phyloP scores from a whole-genome alignment of 2,797 vertebrate species.

The Cercopithecus mitis region DNA sequence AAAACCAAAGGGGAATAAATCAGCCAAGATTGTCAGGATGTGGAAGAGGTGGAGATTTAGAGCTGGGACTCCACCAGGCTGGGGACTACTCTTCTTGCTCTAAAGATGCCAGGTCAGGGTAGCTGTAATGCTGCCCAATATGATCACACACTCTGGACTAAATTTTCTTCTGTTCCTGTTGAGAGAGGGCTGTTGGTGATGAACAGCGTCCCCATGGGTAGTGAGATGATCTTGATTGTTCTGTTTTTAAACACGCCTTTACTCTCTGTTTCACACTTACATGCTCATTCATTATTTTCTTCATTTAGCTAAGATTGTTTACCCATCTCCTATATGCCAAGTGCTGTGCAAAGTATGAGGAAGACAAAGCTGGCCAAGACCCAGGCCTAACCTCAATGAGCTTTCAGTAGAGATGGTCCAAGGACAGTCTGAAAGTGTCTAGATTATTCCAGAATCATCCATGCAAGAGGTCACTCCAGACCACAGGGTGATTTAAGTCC shows the following conservation, averaged over 20 bases:
- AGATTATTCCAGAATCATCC: constrained; percentile 10
- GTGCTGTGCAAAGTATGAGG: background rate
- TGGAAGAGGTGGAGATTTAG: constrained; percentile 57
- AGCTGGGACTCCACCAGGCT: background rate
- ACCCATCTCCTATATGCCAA: background rate
- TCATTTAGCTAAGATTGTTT: background rate
- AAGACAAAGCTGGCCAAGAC: background rate
- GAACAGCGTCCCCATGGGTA: background rate
- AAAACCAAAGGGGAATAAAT: constrained; percentile 71
- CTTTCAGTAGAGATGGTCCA: background rate
- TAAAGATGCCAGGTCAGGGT: background rate
- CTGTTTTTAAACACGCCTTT: background rate
- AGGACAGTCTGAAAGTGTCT: background rate
- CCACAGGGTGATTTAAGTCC: background rate
- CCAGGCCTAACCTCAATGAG: background rate
- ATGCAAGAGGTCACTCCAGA: background rate
- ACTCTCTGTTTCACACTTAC: constrained; percentile 19
- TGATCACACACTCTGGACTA: background rate
- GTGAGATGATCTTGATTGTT: background rate
- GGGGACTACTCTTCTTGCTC: background rate
- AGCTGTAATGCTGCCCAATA: background rate
- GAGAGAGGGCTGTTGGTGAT: background rate
- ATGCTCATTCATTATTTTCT: constrained; percentile 25
- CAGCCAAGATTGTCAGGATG: constrained; percentile 57
- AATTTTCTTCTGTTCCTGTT: constrained; percentile 14